Evolutionary conservation across 2,888 invertebrate species (phyloP).

Genomic region (Pherbina coryleti): DNA sequence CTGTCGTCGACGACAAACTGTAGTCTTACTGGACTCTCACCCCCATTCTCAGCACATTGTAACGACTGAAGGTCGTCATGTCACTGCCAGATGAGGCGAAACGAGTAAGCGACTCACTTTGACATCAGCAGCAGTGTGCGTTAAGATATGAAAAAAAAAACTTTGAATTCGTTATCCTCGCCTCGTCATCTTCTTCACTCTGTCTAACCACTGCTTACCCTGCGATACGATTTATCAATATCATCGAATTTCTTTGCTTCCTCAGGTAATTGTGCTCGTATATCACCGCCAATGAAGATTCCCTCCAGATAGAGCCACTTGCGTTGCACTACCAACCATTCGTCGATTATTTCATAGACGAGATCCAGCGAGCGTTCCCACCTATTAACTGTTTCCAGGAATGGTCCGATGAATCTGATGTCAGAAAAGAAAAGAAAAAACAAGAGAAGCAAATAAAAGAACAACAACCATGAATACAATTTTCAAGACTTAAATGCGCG

Average conservation of each 20-base stretch:
- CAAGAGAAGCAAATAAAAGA: neutral
- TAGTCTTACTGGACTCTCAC: neutral
- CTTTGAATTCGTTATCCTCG: neutral
- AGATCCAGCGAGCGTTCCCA: slow-evolving; percentile 87
- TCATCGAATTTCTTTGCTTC: slow-evolving; percentile 92
- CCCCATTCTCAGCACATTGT: too few species aligned
- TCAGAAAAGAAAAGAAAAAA: neutral
- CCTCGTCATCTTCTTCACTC: neutral
- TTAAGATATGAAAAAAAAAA: neutral
- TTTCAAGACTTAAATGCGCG: neutral
- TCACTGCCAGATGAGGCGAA: neutral
- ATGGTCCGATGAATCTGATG: slow-evolving; percentile 87
- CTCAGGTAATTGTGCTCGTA: slow-evolving; percentile 86
- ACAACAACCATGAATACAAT: slow-evolving; percentile 37
- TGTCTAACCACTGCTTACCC: slow-evolving; percentile 69
- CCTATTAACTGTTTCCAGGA: slow-evolving; percentile 83
- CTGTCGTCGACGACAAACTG: slow-evolving; percentile 51
- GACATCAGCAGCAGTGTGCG: slow-evolving; percentile 14
- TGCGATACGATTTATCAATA: slow-evolving; percentile 84
- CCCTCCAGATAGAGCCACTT: slow-evolving; percentile 95
- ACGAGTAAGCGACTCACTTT: neutral
- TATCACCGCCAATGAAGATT: slow-evolving; percentile 92
- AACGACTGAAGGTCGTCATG: neutral
- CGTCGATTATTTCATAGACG: slow-evolving; percentile 88
- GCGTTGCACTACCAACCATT: slow-evolving; percentile 87